Percentiles rank a stretch among this genome's conserved stretches.
These are phyloP conservation scores for Andrena marginata DNA, from an alignment of 2,888 invertebrate genomes.

Conservation along the genomic window DNA sequence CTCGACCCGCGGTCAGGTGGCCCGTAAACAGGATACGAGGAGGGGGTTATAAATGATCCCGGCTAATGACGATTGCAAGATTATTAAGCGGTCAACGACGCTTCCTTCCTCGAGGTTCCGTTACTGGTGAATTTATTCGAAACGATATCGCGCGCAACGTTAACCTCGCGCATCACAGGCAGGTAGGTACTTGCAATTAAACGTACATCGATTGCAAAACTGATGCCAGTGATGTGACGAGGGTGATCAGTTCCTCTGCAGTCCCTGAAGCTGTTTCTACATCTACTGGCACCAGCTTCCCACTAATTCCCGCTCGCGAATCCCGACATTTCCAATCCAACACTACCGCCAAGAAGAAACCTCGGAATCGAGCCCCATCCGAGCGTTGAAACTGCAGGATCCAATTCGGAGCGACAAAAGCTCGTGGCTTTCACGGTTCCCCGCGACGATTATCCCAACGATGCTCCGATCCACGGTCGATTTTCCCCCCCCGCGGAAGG, in stretches of 20 bases:
- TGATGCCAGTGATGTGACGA: neutral
- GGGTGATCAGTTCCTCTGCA: too few relatives aligned
- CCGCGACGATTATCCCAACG: too few relatives aligned
- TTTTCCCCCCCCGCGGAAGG: neutral
- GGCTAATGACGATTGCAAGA: slow-evolving; percentile 69
- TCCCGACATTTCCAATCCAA: too few relatives aligned
- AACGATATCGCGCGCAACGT: slow-evolving; percentile 32
- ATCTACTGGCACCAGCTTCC: too few relatives aligned
- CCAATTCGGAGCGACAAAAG: neutral
- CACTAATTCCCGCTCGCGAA: too few relatives aligned
- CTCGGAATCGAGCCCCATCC: too few relatives aligned
- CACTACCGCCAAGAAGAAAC: too few relatives aligned
- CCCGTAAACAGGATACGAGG: slow-evolving; percentile 62
- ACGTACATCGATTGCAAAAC: neutral
- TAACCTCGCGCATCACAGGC: neutral
- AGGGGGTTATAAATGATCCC: slow-evolving; percentile 68
- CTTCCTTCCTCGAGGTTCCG: slow-evolving; percentile 55
- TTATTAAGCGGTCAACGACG: slow-evolving; percentile 74
- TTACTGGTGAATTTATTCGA: slow-evolving; percentile 64
- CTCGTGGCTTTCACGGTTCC: neutral
- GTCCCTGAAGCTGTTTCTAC: too few relatives aligned
- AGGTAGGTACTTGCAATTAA: neutral
- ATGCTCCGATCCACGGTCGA: neutral
- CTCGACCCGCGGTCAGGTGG: slow-evolving; percentile 48
- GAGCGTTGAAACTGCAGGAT: neutral